Evolutionary conservation across 2,113 vertebrate genomes (phyloP), one percentile per base, ranked within the genome.

Genomic region (Pelecanoides urinatrix): DNA sequence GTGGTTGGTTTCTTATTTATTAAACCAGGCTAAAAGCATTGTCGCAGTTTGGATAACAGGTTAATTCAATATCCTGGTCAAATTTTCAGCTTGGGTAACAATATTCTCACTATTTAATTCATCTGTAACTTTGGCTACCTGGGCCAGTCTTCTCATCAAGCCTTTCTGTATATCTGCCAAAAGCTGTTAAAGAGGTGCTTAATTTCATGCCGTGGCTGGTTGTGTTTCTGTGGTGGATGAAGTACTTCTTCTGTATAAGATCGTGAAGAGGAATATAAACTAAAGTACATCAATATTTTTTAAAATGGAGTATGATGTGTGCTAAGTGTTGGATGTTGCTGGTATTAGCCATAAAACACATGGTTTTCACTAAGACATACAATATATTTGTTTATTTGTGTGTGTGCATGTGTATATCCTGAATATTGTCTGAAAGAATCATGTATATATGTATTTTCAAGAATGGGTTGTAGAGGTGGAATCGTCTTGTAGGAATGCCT

Each of bases 41-140:
- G 11, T 71, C 30, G 25, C 75, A 76, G 36, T 91, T 91, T 86
- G 75, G 45, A 14, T 93, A 79, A 44, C 63, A 42, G 23, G 29
- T 81, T 84, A 74, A 73, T 76, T 94, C 29, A 94, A 80, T 96
- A 96, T 83, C 75, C 45, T 86, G 30, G 40, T 86, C 63, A 80
- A 80, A 86, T 95, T 96, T 92, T 87, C 92, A 95, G 62, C 58
- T 85, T 2, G 30, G 27, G 75, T 86, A 86, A 70, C 32, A 67
- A 14, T 83, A 92, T 94, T 96, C 66, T 95, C 91, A 62, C 86
- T 95, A 91, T 92, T 83, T 91, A 77, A 70, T 88, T 83, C 9
- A 80, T 88, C 72, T 73, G 22, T 70, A 50, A 81, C 49, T 90
- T 80, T 66, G 55, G 25, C 59, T 96, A 86, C 92, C 86, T 95